Conservation (phyloP, 2,888 invertebrate genomes). For the Limulus polyphemus region DNA sequence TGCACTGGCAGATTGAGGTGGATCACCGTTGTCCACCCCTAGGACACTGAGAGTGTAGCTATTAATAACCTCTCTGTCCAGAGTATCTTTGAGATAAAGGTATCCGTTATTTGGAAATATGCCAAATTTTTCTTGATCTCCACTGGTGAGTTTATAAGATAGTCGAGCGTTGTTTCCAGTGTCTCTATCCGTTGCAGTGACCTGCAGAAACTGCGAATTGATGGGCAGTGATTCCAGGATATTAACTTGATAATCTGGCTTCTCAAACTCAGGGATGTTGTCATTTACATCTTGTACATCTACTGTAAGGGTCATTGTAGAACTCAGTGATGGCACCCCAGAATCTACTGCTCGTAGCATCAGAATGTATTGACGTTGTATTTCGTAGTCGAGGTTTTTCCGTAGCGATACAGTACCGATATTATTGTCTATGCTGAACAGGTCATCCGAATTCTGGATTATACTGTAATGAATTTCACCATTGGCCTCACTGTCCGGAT, state of each 20-base stretch:
- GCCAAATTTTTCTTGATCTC: constrained; percentile 46
- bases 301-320: constrained; percentile 72
- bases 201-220: constrained; percentile 53
- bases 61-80: constrained; percentile 70
- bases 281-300: constrained; percentile 47
- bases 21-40: constrained; percentile 81
- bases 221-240: constrained; percentile 67
- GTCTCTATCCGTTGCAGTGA: constrained; percentile 77
- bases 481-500: constrained; percentile 70
- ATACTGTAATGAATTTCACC: constrained; percentile 67
- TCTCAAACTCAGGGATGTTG: constrained; percentile 34
- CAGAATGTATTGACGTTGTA: constrained; percentile 68
- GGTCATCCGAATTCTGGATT: constrained; percentile 37
- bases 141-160: constrained; percentile 55
- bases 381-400: constrained; percentile 77
- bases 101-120: constrained; percentile 66
- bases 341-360: constrained; percentile 72
- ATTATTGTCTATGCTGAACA: constrained; percentile 20
- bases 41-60: constrained; percentile 62
- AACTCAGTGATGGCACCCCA: constrained; percentile 60
- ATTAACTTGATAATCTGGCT: constrained; percentile 55
- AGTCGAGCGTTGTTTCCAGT: constrained; percentile 88
- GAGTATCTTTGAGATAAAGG: constrained; percentile 52
- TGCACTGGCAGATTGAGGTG: constrained; percentile 68
- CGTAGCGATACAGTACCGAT: constrained; percentile 56